These are phyloP conservation scores for Sclerurus mexicanus DNA, from an alignment of 2,113 vertebrate genomes.

Conservation along the genomic window DNA sequence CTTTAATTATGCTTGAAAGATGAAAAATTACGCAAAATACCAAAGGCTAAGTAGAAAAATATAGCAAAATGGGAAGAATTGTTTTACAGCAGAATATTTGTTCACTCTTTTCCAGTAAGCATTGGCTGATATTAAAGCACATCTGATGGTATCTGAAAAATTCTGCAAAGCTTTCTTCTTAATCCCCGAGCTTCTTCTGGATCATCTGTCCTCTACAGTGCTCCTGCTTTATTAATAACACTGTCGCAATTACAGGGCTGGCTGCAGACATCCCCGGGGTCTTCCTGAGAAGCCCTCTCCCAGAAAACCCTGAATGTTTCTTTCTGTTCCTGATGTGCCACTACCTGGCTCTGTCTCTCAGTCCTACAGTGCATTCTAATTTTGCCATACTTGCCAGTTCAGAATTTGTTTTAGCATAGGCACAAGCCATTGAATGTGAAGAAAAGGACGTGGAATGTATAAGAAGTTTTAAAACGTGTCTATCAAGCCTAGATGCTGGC, in stretches of 20 bases:
- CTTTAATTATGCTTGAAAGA: background rate
- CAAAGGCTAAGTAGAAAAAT: background rate
- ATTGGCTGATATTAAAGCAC: background rate
- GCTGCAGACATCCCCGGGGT: background rate
- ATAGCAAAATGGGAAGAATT: background rate
- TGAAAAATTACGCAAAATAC: background rate
- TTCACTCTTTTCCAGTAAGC: background rate
- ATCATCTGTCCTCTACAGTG: background rate
- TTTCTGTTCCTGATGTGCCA: background rate
- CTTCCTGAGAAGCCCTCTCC: background rate
- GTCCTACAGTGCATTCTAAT: background rate
- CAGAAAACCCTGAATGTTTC: background rate
- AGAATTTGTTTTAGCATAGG: background rate
- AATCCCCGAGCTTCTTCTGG: slow-evolving; percentile 19
- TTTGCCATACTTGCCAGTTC: background rate
- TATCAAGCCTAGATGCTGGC: background rate
- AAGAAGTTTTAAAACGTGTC: background rate
- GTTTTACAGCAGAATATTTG: slow-evolving; percentile 4
- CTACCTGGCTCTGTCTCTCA: background rate
- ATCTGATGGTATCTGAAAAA: slow-evolving; percentile 15
- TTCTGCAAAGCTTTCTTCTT: slow-evolving; percentile 20
- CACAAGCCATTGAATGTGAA: background rate
- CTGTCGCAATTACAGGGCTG: background rate
- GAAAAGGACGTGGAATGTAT: background rate
- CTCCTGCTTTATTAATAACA: slow-evolving; percentile 19